A percentile compares a stretch with the other conserved stretches of the same genome.
phyloP scores from a whole-genome alignment of 2,888 invertebrate species.

The Rapana venosa region DNA sequence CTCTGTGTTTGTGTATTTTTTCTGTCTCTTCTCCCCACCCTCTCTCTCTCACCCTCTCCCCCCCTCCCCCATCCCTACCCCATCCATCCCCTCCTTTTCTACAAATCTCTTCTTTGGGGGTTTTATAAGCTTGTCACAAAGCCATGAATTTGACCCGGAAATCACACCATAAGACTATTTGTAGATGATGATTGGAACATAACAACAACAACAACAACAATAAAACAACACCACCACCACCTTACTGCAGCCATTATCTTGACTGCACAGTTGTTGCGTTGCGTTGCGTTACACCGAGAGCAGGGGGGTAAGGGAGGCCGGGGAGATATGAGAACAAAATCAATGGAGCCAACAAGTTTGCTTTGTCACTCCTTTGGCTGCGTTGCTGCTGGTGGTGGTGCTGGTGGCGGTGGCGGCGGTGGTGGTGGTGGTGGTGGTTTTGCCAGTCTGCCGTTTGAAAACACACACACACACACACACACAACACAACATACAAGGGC shows the following conservation, averaged over 20 bases:
- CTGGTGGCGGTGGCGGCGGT: background rate
- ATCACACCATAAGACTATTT: no score
- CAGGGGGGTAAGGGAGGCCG: background rate
- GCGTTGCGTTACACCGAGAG: no score
- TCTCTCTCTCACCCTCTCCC: background rate
- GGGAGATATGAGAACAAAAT: background rate
- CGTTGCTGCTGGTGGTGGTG: background rate
- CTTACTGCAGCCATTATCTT: no score
- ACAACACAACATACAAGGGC: background rate
- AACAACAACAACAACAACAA: no score
- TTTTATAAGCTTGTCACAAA: background rate
- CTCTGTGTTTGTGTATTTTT: background rate
- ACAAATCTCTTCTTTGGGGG: background rate
- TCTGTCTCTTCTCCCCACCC: background rate
- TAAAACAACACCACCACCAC: no score
- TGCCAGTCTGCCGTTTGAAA: no score
- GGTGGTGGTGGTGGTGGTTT: background rate
- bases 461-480: no score
- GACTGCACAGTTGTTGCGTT: no score
- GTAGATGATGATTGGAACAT: background rate
- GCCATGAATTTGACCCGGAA: no score
- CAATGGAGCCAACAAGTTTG: constrained; percentile 7
- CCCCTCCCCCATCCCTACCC: background rate
- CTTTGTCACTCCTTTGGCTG: background rate
- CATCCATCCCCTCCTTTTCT: background rate